phyloP scores from a whole-genome alignment of 2,888 invertebrate species.

The Eupithecia abbreviata region DNA sequence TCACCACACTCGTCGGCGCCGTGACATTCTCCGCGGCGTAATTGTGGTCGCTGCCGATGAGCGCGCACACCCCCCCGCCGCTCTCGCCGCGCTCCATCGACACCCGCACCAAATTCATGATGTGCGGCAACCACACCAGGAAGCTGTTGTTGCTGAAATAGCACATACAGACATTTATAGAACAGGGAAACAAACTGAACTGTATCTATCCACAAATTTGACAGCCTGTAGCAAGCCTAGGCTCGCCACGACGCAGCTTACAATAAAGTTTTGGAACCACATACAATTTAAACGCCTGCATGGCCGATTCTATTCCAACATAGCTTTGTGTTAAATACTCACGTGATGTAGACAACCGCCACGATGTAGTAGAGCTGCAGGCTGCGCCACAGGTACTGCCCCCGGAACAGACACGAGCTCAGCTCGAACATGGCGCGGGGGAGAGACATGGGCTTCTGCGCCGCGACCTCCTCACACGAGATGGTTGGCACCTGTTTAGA shows the following conservation, averaged over 20 bases:
- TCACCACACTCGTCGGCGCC: slow-evolving; percentile 36
- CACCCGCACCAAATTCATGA: slow-evolving; percentile 76
- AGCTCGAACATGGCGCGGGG: slow-evolving; percentile 68
- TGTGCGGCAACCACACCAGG: slow-evolving; percentile 83
- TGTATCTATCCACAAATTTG: not conserved
- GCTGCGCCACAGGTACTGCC: slow-evolving; percentile 66
- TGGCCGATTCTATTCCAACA: too few species aligned
- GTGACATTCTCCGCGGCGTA: slow-evolving; percentile 31
- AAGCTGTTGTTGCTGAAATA: slow-evolving; percentile 80
- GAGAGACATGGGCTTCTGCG: slow-evolving; percentile 57
- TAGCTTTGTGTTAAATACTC: slow-evolving; percentile 45
- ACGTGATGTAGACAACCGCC: slow-evolving; percentile 77
- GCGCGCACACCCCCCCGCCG: slow-evolving; percentile 65
- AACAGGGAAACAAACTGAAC: not conserved
- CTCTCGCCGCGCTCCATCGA: slow-evolving; percentile 53
- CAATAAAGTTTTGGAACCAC: too few species aligned
- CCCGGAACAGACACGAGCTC: slow-evolving; percentile 70
- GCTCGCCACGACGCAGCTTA: too few species aligned
- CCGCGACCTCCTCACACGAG: slow-evolving; percentile 53
- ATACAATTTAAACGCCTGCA: too few species aligned
- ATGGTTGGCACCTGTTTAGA: slow-evolving; percentile 64
- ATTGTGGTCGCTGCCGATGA: slow-evolving; percentile 57
- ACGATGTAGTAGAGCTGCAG: slow-evolving; percentile 74
- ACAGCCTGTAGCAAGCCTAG: too few species aligned
- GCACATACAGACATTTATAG: not conserved